Evolutionary conservation across 2,113 vertebrate genomes (phyloP).

Genomic region (Pachyramphus minor): DNA sequence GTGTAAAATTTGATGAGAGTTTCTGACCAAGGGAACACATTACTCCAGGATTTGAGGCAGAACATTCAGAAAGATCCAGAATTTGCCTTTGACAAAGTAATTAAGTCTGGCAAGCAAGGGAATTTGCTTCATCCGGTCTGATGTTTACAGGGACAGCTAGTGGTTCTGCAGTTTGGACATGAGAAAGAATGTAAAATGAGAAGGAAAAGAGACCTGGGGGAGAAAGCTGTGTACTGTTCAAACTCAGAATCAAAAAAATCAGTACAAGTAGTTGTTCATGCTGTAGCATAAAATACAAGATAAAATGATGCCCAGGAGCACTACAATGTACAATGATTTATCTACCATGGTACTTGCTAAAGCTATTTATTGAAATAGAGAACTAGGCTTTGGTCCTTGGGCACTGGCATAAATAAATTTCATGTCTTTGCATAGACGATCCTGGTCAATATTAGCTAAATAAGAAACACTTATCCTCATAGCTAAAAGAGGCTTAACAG

Average conservation of each 20-base stretch:
- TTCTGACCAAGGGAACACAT: neutral
- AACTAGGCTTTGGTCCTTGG: neutral
- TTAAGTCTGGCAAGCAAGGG: neutral
- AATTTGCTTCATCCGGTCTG: neutral
- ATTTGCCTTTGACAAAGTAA: neutral
- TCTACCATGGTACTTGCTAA: neutral
- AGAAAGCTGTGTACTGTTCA: neutral
- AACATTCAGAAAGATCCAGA: neutral
- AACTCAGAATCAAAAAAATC: neutral
- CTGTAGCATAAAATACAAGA: neutral
- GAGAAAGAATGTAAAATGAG: slow-evolving; percentile 11
- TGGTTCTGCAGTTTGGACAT: neutral
- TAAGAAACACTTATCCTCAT: neutral
- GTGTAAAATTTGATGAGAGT: neutral
- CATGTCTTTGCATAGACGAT: neutral
- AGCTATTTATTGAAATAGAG: neutral
- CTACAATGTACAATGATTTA: neutral
- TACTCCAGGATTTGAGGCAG: neutral
- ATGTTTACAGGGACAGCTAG: neutral
- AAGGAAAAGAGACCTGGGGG: neutral
- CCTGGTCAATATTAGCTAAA: neutral
- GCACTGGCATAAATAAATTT: neutral
- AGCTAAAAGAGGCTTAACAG: neutral
- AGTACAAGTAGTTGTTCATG: neutral
- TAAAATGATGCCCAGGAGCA: neutral